Conservation (phyloP, 2,888 invertebrate species). For the Agriopis leucophaearia region DNA sequence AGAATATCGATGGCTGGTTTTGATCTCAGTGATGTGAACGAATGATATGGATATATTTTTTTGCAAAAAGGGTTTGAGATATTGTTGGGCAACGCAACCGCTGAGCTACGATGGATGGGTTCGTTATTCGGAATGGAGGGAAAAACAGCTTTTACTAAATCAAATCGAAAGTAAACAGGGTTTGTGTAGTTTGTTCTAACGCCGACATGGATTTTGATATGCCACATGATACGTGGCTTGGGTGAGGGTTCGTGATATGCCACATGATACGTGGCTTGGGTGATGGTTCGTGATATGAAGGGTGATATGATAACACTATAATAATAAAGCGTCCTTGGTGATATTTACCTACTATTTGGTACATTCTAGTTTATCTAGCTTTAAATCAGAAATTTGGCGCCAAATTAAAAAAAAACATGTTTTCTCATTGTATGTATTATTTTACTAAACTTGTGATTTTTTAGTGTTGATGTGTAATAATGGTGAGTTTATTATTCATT, state of each 20-base stretch:
- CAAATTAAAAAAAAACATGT: too few species aligned
- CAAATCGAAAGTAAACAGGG: constrained; percentile 28
- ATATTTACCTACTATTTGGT: too few species aligned
- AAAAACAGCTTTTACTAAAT: constrained; percentile 33
- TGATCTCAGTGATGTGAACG: constrained; percentile 35
- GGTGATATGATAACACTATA: too few species aligned
- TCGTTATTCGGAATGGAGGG: constrained; percentile 22
- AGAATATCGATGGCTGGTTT: constrained; percentile 37
- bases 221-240: neutral
- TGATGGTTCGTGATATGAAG: neutral
- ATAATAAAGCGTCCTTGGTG: too few species aligned
- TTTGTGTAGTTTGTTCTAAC: constrained; percentile 3
- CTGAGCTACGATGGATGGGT: constrained; percentile 14
- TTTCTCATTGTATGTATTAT: too few species aligned
- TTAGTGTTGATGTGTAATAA: too few species aligned
- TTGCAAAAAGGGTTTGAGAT: constrained; percentile 31
- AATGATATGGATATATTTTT: constrained; percentile 38
- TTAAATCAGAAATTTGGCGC: too few species aligned
- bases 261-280: neutral
- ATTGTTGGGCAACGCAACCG: constrained; percentile 14
- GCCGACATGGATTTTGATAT: neutral
- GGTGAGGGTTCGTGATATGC: neutral
- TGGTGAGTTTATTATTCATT: too few species aligned
- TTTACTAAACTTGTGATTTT: too few species aligned
- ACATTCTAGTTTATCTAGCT: too few species aligned